Conservation (phyloP, 1,140 invertebrate species). For the Platorchestia sp. region DNA sequence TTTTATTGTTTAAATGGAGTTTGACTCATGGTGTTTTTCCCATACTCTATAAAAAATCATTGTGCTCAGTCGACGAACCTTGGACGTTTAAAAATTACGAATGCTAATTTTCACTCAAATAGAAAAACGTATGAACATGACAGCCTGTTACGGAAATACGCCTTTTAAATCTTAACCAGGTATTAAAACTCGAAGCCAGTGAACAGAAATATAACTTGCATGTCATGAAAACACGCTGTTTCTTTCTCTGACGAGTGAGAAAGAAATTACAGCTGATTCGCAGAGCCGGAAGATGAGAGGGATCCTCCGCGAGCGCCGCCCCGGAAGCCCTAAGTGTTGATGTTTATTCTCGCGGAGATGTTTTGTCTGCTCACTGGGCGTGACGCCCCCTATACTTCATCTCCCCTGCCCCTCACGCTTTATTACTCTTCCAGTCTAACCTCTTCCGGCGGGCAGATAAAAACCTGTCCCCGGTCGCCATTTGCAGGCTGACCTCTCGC, state of each 20-base stretch:
- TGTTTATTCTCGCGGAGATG: conserved; percentile 21
- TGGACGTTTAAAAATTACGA: no score
- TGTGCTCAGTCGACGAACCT: no score
- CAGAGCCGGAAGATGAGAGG: background rate
- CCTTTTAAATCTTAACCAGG: background rate
- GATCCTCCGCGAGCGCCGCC: background rate
- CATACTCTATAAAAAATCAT: no score
- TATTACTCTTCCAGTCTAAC: conserved; percentile 23
- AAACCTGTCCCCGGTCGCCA: conserved; percentile 29
- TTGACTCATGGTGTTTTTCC: no score
- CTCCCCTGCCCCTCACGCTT: background rate
- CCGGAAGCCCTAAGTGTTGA: conserved; percentile 3
- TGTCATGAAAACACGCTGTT: background rate
- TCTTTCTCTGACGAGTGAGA: background rate
- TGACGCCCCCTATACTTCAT: conserved; percentile 20
- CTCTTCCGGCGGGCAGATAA: conserved; percentile 45
- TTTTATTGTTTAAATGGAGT: no score
- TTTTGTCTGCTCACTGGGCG: conserved; percentile 43
- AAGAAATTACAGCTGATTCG: background rate
- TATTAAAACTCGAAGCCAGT: background rate
- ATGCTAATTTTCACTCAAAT: no score
- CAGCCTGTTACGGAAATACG: background rate
- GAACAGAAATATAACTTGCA: background rate
- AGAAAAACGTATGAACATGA: no score
- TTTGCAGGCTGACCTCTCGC: conserved; percentile 29